These are phyloP conservation scores for Azorinus chamasolen DNA, from an alignment of 2,888 invertebrate genomes.

Conservation along the genomic window DNA sequence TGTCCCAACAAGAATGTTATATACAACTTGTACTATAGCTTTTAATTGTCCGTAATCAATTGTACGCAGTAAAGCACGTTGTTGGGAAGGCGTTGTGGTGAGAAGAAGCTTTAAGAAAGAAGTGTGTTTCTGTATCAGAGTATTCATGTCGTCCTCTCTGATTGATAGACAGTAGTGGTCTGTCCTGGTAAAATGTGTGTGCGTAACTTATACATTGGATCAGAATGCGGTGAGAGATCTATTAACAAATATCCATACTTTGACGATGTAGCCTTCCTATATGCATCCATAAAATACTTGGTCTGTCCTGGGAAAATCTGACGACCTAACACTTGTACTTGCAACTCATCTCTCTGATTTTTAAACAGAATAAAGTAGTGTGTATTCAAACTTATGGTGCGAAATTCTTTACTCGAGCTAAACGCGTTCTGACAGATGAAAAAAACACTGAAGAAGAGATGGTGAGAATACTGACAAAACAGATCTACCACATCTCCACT, in stretches of 20 bases:
- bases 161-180: not conserved
- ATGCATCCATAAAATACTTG: conserved; percentile 48
- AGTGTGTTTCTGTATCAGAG: not conserved
- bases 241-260: conserved; percentile 50
- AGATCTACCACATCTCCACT: too few species aligned
- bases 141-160: not conserved
- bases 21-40: conserved; percentile 12
- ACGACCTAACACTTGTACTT: conserved; percentile 50
- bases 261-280: conserved; percentile 38
- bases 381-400: conserved; percentile 55
- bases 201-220: conserved; percentile 19
- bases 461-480: conserved; percentile 22
- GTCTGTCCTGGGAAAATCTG: conserved; percentile 47
- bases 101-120: not conserved
- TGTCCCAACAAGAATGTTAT: conserved; percentile 11
- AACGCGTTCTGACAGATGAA: conserved; percentile 52
- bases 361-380: conserved; percentile 56
- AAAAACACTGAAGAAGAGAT: conserved; percentile 39
- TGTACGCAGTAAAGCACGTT: conserved; percentile 4
- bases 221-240: conserved; percentile 52
- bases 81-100: not conserved
- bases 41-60: conserved; percentile 2
- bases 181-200: conserved; percentile 4
- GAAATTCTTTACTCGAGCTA: conserved; percentile 40
- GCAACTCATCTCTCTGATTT: conserved; percentile 48